Evolutionary conservation across 2,888 invertebrate species (phyloP).

Genomic region (Coleophora deauratella): DNA sequence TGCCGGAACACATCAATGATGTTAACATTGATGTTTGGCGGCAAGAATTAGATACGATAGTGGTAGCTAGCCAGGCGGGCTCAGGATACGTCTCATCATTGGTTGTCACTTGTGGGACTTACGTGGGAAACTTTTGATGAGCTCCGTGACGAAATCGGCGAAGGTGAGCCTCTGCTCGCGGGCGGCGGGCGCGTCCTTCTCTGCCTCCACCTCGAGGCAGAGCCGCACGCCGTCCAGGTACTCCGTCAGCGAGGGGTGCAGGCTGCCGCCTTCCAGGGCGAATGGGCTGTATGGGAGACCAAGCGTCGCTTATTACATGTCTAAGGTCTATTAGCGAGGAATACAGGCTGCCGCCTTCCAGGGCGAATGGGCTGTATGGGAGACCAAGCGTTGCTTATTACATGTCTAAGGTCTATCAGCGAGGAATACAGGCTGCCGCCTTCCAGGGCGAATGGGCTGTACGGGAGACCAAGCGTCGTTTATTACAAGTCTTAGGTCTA

Average conservation of each 20-base stretch:
- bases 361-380: conserved; percentile 79
- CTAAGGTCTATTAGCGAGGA: conserved; percentile 93
- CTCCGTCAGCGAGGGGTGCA: conserved; percentile 92
- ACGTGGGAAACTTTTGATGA: conserved; percentile 95
- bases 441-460: conserved; percentile 87
- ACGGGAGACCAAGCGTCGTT: conserved; percentile 3
- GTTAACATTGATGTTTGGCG: too few relatives aligned
- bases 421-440: conserved; percentile 88
- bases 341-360: conserved; percentile 90
- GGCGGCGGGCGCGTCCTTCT: conserved; percentile 91
- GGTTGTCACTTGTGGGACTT: too few relatives aligned
- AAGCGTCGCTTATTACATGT: too few relatives aligned
- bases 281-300: conserved; percentile 74
- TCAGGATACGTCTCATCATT: too few relatives aligned
- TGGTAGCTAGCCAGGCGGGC: too few relatives aligned
- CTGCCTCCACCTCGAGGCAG: conserved; percentile 93
- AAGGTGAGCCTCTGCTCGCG: conserved; percentile 94
- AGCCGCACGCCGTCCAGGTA: conserved; percentile 95
- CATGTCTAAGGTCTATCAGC: too few relatives aligned
- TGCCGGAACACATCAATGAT: too few relatives aligned
- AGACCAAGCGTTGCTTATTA: too few relatives aligned
- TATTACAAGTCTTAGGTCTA: too few relatives aligned
- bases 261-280: conserved; percentile 87
- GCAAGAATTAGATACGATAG: too few relatives aligned
- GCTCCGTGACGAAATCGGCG: conserved; percentile 93